Percentiles rank a stretch among this genome's conserved stretches.
phyloP scores from a whole-genome alignment of 2,113 vertebrate species.

The Peromyscus maniculatus region DNA sequence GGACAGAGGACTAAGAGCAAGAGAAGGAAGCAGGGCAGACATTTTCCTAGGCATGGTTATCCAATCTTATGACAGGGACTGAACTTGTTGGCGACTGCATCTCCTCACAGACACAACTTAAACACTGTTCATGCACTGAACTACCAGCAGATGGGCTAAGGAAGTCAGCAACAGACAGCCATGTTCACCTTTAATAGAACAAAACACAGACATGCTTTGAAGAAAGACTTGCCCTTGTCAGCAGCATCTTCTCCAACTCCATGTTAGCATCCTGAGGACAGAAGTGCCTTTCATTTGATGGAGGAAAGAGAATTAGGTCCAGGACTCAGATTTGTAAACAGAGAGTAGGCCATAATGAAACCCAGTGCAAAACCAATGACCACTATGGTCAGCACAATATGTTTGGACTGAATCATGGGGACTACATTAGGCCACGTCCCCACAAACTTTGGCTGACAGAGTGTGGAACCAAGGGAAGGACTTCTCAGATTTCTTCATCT shows the following conservation, averaged over 20 bases:
- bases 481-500: no score
- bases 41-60: not conserved
- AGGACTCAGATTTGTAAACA: not conserved
- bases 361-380: not conserved
- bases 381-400: no score
- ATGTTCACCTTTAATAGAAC: not conserved
- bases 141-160: not conserved
- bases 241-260: not conserved
- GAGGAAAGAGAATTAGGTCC: not conserved
- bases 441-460: not conserved
- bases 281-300: not conserved
- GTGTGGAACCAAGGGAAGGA: not conserved
- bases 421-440: not conserved
- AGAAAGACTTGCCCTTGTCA: not conserved
- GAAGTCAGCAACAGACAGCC: not conserved
- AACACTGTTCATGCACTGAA: not conserved
- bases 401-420: not conserved
- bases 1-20: not conserved
- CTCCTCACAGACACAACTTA: not conserved
- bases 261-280: not conserved
- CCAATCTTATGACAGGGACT: not conserved
- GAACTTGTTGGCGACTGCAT: not conserved
- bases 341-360: not conserved
- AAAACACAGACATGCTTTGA: not conserved
- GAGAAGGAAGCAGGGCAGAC: not conserved